A percentile compares a stretch with the other conserved stretches of the same genome.
phyloP scores from a whole-genome alignment of 2,797 vertebrate species.

The Cyclopterus lumpus region DNA sequence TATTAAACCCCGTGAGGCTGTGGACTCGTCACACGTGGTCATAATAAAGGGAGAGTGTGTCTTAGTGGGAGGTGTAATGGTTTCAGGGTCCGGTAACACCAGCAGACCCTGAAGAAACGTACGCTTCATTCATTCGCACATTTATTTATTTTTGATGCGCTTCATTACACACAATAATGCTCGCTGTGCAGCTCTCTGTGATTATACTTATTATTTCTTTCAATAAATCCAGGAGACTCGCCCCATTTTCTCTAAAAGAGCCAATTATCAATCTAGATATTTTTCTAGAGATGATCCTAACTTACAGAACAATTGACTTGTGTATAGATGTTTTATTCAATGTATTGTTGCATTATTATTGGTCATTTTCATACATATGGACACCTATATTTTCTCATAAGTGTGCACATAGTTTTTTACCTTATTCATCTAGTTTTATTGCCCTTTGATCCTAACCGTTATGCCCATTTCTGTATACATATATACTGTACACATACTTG shows the following conservation, averaged over 20 bases:
- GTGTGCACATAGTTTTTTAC: too few relatives aligned
- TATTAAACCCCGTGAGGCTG: constrained; percentile 24
- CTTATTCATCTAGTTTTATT: neutral
- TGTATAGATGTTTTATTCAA: neutral
- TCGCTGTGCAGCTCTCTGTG: neutral
- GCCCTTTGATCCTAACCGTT: neutral
- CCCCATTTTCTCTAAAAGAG: too few relatives aligned
- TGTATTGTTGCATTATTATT: neutral
- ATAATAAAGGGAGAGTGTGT: constrained; percentile 13
- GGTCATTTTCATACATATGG: neutral
- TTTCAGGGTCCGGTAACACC: constrained; percentile 16
- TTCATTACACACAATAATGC: constrained; percentile 8
- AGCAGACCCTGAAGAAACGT: neutral
- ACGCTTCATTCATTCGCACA: constrained; percentile 9
- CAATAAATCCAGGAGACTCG: neutral
- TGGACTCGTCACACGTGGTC: constrained; percentile 18
- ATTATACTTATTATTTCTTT: neutral
- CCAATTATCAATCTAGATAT: too few relatives aligned
- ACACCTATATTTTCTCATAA: too few relatives aligned
- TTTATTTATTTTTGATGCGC: constrained; percentile 3
- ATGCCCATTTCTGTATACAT: neutral
- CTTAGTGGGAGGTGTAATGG: neutral
- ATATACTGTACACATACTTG: neutral
- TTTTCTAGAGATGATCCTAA: too few relatives aligned
- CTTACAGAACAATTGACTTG: neutral